Base-by-base conservation (phyloP, 2,113 vertebrate genomes). In the Elephas maximus region DNA sequence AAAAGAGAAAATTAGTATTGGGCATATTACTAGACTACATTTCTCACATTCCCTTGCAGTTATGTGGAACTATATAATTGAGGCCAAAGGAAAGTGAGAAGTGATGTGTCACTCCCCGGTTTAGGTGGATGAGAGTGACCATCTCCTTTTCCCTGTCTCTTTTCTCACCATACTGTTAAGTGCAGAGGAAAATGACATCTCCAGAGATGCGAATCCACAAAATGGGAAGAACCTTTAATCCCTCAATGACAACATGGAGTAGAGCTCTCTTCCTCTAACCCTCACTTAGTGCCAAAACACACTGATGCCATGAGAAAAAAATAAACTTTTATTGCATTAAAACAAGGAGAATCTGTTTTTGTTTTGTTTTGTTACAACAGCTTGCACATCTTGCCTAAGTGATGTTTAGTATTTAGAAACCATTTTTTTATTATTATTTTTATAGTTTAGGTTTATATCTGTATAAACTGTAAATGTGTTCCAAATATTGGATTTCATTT, bases 401-500 rank as follows among this genome's bases (percentile, higher is more conserved):
- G 14, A 93, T n/a, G 5, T 53, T 88, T 57, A 65, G 20, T 41
- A 20, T 76, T 93, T 92, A 62, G 37, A 78, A 92, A 30, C 2
- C 8, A 51, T 83, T 60, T 37, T 63, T 93, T 84, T 73, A 26
- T 85, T 80, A 48, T 82, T 82, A 84, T 33, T 93, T 91, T 88
- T 62, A 81, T 62, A 81, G 51, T 86, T 96, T 65, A 71, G 10
- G 8, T 57, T 88, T 8, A 45, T 92, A 57, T 71, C 28, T 76
- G 21, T 83, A 83, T 71, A 91, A 91, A 62, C 81, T 81, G 24
- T 77, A 9, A 88, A 60, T 65, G 24, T 63, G 26, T 5, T 83
- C 86, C 44, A 81, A 89, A 90, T 77, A 74, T 84, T 76, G 28
- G 21, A 93, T 71, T 86, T 86, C 3, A 30, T 89, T 95, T 69